A percentile compares a stretch with the other conserved stretches of the same genome.
phyloP scores from a whole-genome alignment of 1,140 invertebrate species.

The Temnothorax nylanderi region DNA sequence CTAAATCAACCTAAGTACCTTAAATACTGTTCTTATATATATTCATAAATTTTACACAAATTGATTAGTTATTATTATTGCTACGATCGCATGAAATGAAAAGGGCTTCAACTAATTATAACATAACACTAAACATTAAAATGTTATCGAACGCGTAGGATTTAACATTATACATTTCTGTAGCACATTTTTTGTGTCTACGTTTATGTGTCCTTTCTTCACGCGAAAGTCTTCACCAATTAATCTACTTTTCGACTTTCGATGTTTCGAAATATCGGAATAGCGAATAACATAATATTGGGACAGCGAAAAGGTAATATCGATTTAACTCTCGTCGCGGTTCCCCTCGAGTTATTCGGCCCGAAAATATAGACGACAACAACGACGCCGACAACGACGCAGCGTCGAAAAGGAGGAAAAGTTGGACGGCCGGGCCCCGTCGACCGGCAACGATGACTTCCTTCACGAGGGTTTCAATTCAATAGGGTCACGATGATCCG shows the following conservation, averaged over 20 bases:
- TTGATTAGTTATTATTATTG: background rate
- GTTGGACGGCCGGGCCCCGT: conserved; percentile 7
- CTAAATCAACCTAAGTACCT: background rate
- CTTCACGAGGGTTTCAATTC: conserved; percentile 78
- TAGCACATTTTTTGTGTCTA: background rate
- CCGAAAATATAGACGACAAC: conserved; percentile 5
- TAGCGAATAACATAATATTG: no score
- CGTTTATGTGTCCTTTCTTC: conserved; percentile 30
- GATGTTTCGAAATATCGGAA: conserved; percentile 12
- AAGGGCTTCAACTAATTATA: background rate
- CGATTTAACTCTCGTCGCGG: conserved; percentile 57
- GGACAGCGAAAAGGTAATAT: conserved; percentile 50
- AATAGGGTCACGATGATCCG: conserved; percentile 80
- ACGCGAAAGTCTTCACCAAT: conserved; percentile 58
- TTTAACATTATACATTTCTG: conserved; percentile 13
- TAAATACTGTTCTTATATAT: background rate
- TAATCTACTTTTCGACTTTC: conserved; percentile 16
- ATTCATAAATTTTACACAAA: background rate
- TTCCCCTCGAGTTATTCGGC: conserved; percentile 12
- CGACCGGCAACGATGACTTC: conserved; percentile 76
- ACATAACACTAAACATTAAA: background rate
- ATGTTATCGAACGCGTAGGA: background rate
- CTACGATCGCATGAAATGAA: background rate
- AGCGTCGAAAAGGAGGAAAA: conserved; percentile 23
- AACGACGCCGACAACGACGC: background rate